Conservation (phyloP, 2,113 vertebrate species). For the Labeo catla region DNA sequence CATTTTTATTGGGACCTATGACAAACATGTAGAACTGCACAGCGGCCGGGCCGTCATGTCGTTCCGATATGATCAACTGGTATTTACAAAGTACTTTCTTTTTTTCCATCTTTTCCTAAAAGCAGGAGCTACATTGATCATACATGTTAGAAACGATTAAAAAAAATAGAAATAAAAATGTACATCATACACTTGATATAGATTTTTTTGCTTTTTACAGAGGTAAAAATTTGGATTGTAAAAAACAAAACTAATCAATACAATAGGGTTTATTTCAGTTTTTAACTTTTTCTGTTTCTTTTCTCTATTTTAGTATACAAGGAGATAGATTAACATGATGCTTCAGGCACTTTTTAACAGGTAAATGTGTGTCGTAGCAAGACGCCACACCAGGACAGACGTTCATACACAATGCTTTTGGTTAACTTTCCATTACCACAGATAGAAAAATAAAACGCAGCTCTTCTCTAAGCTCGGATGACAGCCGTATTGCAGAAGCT, state of each 20-base stretch:
- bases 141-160: constrained; percentile 91
- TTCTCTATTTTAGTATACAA: constrained; percentile 79
- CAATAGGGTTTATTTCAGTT: constrained; percentile 79
- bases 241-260: constrained; percentile 72
- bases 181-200: constrained; percentile 92
- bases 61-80: constrained; percentile 71
- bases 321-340: constrained; percentile 80
- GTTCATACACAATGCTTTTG: constrained; percentile 65
- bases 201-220: constrained; percentile 79
- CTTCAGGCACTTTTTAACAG: constrained; percentile 88
- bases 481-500: constrained; percentile 56
- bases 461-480: constrained; percentile 48
- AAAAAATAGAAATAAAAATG: constrained; percentile 80
- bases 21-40: constrained; percentile 61
- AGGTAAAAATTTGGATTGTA: constrained; percentile 90
- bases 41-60: constrained; percentile 58
- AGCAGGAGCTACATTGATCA: constrained; percentile 87
- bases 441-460: constrained; percentile 76
- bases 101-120: constrained; percentile 65
- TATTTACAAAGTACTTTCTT: constrained; percentile 85
- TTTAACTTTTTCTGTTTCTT: constrained; percentile 69
- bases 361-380: constrained; percentile 83
- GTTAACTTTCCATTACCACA: constrained; percentile 86
- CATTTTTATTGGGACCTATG: constrained; percentile 60
- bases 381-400: constrained; percentile 58